Base-by-base conservation (phyloP, 1,140 invertebrate species). In the Phortica variegata region DNA sequence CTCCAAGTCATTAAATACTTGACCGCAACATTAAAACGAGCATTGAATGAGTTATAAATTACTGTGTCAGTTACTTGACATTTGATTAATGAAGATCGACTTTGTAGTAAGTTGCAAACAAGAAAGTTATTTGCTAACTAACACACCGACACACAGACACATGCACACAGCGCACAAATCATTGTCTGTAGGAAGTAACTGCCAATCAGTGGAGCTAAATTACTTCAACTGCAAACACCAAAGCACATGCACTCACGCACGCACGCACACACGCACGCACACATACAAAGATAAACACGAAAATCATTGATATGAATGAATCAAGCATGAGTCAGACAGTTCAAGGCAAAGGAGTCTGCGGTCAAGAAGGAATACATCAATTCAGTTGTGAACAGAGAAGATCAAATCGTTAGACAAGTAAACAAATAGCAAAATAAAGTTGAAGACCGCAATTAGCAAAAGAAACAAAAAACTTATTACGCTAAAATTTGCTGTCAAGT, bases 61-160 rank as follows among this genome's bases (percentile, higher is more conserved):
- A 56, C 29, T 48, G 48, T 66, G 65, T 66, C 63, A 69, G 58
- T 57, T 62, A 58, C 60, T 69, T 60, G 63, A 69, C 65, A 63
- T 55, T 58, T 68, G 63, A 68, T 68, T 69, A 68, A 69, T 68
- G 63, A 65, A 60, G 69, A 68, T 60, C 56, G 63, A 69, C 65
- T 68, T 52, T 52, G 56, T 38, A 59, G 47, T 60, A 51, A 57
- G 54, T 39, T 49, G 58, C 58, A 63, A 66, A 34, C 6, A 34
- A 8, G 5, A 26, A 10, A 26, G 23, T 15, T 34, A 34, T 15
- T 8, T 12, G 12, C 12, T 7, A 12, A 29, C 12, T 7, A 9
- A 34, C 32, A 34, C 32, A 8, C n/a, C 5, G 32, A 34, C 13
- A 34, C 32, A 29, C n/a, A 34, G 4, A 34, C 13, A 8, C 32